Base-by-base conservation (phyloP, 2,113 vertebrate species). In the Ammospiza nelsoni region DNA sequence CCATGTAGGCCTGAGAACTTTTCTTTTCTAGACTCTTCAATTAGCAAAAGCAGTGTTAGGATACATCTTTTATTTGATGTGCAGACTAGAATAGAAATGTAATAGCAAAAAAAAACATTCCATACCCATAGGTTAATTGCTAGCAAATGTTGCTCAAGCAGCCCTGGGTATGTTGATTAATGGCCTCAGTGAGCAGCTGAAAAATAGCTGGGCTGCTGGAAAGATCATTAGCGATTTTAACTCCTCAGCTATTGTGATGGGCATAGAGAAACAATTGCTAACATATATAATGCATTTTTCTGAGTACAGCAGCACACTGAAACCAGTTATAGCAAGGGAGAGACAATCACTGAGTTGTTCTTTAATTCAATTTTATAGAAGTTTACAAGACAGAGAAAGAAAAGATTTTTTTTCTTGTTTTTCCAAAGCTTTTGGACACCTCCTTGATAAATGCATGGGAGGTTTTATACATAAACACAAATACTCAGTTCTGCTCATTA, bases 101-200 rank as follows among this genome's bases (percentile, higher is more conserved):
- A 94, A 90, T 22, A 65, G 27, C 13, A 90, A 33, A 31, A 97
- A 97, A 96, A 96, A 91, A 87, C 84, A 94, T 89, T 84, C 86
- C 84, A 94, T 97, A 96, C 96, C 97, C 95, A 96, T 71, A 93
- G 96, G 98, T 98, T 98, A 98, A 99, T 99, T 99, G 98, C 98
- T 97, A 27, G 82, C 96, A 98, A 98, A 89, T 96, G 96, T 97
- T 96, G 77, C 66, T 92, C 79, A 69, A 17, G 68, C 29, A 95
- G 97, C 96, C 97, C 97, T 97, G 92, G 97, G 97, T 98, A 68
- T 82, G 95, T 90, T 98, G 98, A 98, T 98, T 98, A 98, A 98
- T 97, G 96, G 98, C 91, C 92, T 85, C 61, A 33, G 84, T 89
- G 92, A 94, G 91, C 92, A 74, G 86, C 77, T 93, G 81, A 94